A percentile compares a stretch with the other conserved stretches of the same genome.
Evolutionary conservation across 2,113 vertebrate species (phyloP).

Genomic region (Nansenia antarctica): DNA sequence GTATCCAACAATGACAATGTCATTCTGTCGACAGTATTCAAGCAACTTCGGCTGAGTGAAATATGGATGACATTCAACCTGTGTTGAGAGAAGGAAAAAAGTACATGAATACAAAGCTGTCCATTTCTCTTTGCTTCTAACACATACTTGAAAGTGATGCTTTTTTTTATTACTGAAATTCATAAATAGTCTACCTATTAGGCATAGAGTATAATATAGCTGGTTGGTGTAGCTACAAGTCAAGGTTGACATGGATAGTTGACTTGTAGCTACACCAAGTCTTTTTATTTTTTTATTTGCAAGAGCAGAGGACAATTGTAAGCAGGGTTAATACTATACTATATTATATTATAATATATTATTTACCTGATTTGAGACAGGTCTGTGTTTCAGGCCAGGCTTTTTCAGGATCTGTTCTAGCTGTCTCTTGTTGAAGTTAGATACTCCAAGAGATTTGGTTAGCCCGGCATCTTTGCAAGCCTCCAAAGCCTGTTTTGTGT

Average conservation of each 20-base stretch:
- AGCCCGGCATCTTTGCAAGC: slow-evolving; percentile 93
- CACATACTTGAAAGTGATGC: too few species aligned
- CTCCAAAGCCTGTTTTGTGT: slow-evolving; percentile 82
- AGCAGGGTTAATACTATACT: too few species aligned
- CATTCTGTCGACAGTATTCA: slow-evolving; percentile 83
- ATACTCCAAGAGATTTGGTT: slow-evolving; percentile 89
- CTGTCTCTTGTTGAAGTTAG: slow-evolving; percentile 93
- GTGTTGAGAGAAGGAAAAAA: background rate
- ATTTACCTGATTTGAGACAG: slow-evolving; percentile 88
- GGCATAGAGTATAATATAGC: too few species aligned
- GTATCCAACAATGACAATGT: slow-evolving; percentile 86
- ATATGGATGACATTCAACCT: slow-evolving; percentile 95
- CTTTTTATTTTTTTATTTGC: too few species aligned
- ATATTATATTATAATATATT: too few species aligned
- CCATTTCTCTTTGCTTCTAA: background rate
- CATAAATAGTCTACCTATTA: too few species aligned
- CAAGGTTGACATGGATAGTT: too few species aligned
- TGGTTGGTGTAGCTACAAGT: too few species aligned
- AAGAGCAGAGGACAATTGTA: too few species aligned
- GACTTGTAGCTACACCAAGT: too few species aligned
- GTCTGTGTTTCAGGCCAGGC: slow-evolving; percentile 89
- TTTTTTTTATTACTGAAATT: too few species aligned
- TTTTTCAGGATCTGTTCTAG: slow-evolving; percentile 91
- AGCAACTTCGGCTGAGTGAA: slow-evolving; percentile 89
- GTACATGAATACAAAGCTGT: background rate